phyloP scores from a whole-genome alignment of 2,888 invertebrate species.

The Lottia scabra region DNA sequence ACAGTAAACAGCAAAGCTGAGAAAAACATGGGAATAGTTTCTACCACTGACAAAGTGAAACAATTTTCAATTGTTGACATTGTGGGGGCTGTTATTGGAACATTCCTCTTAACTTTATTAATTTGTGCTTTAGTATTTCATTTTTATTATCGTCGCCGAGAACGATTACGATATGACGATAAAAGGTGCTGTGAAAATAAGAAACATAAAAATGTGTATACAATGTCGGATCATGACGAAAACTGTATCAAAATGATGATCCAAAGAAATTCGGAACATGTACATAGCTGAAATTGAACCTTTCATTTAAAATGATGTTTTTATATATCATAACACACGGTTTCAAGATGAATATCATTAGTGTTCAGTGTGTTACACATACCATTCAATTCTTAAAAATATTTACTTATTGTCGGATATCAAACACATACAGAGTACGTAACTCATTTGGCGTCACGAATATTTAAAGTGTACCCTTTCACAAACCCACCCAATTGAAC shows the following conservation, averaged over 20 bases:
- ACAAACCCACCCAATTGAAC: too few relatives aligned
- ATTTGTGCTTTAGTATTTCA: conserved; percentile 61
- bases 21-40: conserved; percentile 20
- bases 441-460: too few relatives aligned
- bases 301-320: background rate
- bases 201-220: conserved; percentile 36
- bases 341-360: background rate
- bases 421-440: too few relatives aligned
- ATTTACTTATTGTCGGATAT: too few relatives aligned
- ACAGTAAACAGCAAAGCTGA: conserved; percentile 29
- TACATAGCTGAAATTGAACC: conserved; percentile 13
- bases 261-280: conserved; percentile 20
- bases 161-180: conserved; percentile 29
- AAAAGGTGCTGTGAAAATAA: conserved; percentile 21
- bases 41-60: conserved; percentile 13
- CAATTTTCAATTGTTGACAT: conserved; percentile 62
- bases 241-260: conserved; percentile 44
- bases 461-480: too few relatives aligned
- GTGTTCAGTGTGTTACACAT: background rate
- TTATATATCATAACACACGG: background rate
- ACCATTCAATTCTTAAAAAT: background rate
- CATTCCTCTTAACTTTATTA: conserved; percentile 63
- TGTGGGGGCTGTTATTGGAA: conserved; percentile 66
- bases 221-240: conserved; percentile 42
- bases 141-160: conserved; percentile 40